These are phyloP conservation scores for Sipha flava DNA, from an alignment of 1,140 invertebrate genomes.

Conservation along the genomic window DNA sequence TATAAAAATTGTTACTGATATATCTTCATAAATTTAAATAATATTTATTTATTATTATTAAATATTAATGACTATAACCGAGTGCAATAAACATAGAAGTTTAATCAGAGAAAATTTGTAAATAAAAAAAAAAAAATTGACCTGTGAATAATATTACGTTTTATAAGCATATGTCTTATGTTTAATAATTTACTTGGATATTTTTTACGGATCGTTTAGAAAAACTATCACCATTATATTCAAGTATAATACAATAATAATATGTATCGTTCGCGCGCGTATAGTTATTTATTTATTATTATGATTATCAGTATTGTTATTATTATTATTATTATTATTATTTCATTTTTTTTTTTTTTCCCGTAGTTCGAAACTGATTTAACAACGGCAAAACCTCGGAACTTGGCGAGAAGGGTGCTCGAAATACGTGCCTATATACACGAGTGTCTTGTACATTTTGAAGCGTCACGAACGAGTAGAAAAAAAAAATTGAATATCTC, in stretches of 20 bases:
- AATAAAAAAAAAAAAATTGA: too few relatives aligned
- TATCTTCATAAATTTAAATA: too few relatives aligned
- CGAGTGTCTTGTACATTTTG: slow-evolving; percentile 2
- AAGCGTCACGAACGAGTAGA: slow-evolving; percentile 5
- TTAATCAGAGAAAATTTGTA: too few relatives aligned
- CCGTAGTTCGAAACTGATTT: background rate
- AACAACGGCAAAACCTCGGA: background rate
- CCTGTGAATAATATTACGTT: too few relatives aligned
- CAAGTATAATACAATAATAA: background rate
- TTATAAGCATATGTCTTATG: too few relatives aligned
- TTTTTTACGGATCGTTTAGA: too few relatives aligned
- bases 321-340: background rate
- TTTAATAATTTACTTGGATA: background rate
- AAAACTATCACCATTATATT: too few relatives aligned
- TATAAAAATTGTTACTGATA: too few relatives aligned
- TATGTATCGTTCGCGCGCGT: background rate
- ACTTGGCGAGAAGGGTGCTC: slow-evolving; percentile 7
- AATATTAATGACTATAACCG: too few relatives aligned
- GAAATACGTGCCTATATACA: slow-evolving; percentile 9
- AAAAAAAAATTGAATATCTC: slow-evolving; percentile 21
- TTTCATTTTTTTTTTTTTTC: background rate
- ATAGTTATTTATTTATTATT: background rate
- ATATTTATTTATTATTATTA: too few relatives aligned
- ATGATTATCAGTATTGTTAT: background rate
- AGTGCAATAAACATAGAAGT: too few relatives aligned